These are phyloP conservation scores for Eurypyga helias DNA, from an alignment of 2,113 vertebrate genomes.

Conservation along the genomic window DNA sequence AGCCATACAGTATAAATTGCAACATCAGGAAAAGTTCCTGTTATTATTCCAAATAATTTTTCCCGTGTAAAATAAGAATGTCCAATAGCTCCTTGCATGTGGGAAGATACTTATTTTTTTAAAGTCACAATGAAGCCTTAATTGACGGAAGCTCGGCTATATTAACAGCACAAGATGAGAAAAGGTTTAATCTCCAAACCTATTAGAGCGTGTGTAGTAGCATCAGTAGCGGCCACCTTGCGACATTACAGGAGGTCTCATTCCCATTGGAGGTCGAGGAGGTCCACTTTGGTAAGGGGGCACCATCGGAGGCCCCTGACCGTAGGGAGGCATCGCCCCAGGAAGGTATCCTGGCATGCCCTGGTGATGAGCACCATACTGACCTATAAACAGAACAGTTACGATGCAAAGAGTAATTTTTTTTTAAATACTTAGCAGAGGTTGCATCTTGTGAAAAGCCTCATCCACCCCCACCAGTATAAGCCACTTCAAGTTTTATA, in stretches of 20 bases:
- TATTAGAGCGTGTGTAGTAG: constrained; percentile 86
- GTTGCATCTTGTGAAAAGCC: not conserved
- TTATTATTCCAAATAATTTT: constrained; percentile 88
- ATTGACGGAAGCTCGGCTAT: constrained; percentile 90
- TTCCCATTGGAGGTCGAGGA: constrained; percentile 93
- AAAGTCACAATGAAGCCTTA: constrained; percentile 89
- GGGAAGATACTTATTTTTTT: constrained; percentile 83
- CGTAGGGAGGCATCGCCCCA: constrained; percentile 93
- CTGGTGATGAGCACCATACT: constrained; percentile 95
- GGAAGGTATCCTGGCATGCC: constrained; percentile 96
- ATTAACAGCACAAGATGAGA: constrained; percentile 92
- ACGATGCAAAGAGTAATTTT: constrained; percentile 1
- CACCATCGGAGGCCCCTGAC: constrained; percentile 96
- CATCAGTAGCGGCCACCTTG: constrained; percentile 98
- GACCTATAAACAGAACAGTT: constrained; percentile 84
- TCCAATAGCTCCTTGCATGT: constrained; percentile 89
- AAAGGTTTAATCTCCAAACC: constrained; percentile 99
- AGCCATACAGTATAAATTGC: constrained; percentile 96
- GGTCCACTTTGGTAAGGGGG: constrained; percentile 95
- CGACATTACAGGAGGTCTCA: constrained; percentile 99
- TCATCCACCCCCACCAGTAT: not conserved
- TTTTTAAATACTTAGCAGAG: not conserved
- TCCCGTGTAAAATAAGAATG: constrained; percentile 86
- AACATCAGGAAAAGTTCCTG: constrained; percentile 87
- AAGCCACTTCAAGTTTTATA: not conserved